phyloP scores from a whole-genome alignment of 2,113 vertebrate species.

The Onychostruthus taczanowskii region DNA sequence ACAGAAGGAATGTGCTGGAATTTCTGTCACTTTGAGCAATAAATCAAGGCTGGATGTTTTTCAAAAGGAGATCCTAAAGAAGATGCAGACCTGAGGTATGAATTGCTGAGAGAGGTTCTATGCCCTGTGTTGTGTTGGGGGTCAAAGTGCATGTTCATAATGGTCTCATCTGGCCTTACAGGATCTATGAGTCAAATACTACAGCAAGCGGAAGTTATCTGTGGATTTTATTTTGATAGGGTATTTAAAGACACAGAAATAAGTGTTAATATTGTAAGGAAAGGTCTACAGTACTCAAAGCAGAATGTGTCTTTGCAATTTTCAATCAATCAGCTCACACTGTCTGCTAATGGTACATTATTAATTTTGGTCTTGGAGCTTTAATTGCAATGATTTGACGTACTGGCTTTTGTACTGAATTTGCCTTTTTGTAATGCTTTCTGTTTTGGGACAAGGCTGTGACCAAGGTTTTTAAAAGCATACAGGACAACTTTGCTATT shows the following conservation, averaged over 20 bases:
- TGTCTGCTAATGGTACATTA: neutral
- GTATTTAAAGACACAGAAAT: neutral
- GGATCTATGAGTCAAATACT: neutral
- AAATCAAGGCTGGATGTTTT: neutral
- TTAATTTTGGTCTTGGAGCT: neutral
- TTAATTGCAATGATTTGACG: neutral
- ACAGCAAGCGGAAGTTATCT: neutral
- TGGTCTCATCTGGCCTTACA: neutral
- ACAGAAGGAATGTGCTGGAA: neutral
- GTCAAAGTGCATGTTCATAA: neutral
- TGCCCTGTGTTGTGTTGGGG: neutral
- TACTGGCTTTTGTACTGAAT: neutral
- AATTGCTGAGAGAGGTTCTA: neutral
- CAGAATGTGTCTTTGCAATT: neutral
- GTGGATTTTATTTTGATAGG: neutral
- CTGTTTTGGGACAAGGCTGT: neutral
- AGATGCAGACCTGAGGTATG: neutral
- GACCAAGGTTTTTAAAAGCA: neutral
- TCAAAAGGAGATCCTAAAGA: neutral
- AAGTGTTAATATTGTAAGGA: neutral
- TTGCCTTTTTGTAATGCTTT: neutral
- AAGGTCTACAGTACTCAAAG: neutral
- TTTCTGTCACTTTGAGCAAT: neutral
- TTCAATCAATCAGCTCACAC: neutral
- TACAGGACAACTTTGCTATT: neutral